phyloP scores from a whole-genome alignment of 2,113 vertebrate species.

The Sialia sialis region DNA sequence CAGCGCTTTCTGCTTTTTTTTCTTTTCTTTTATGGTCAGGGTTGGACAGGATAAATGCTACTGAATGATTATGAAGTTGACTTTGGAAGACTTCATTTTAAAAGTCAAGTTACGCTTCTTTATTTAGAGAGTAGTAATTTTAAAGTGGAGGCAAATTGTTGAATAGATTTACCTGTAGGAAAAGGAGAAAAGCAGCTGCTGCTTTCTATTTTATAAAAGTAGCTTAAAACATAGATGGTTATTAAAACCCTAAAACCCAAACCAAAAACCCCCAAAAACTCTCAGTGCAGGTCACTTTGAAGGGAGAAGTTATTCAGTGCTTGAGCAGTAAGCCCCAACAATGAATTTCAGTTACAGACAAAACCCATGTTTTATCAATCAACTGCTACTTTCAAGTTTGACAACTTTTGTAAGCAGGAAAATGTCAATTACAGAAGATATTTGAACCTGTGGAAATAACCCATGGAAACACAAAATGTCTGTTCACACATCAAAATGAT shows the following conservation, averaged over 20 bases:
- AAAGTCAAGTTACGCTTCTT: background rate
- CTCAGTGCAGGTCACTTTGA: background rate
- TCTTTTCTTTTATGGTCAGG: background rate
- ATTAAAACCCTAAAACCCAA: background rate
- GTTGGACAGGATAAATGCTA: background rate
- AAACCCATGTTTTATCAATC: constrained; percentile 62
- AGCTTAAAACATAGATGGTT: background rate
- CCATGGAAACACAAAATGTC: constrained; percentile 69
- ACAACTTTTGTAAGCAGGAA: constrained; percentile 64
- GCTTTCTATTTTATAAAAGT: background rate
- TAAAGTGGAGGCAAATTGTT: background rate
- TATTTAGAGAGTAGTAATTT: background rate
- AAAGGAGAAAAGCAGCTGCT: background rate
- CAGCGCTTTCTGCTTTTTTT: background rate
- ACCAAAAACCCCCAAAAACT: background rate
- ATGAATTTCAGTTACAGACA: constrained; percentile 36
- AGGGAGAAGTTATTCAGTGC: constrained; percentile 8
- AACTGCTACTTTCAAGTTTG: constrained; percentile 49
- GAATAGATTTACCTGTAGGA: background rate
- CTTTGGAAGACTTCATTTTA: background rate
- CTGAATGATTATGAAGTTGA: background rate
- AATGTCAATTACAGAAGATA: constrained; percentile 64
- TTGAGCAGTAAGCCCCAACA: background rate
- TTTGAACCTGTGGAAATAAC: constrained; percentile 67
- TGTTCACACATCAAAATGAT: constrained; percentile 66